These are phyloP conservation scores for Cirrhinus molitorella DNA, from an alignment of 2,797 vertebrate genomes.

Conservation along the genomic window DNA sequence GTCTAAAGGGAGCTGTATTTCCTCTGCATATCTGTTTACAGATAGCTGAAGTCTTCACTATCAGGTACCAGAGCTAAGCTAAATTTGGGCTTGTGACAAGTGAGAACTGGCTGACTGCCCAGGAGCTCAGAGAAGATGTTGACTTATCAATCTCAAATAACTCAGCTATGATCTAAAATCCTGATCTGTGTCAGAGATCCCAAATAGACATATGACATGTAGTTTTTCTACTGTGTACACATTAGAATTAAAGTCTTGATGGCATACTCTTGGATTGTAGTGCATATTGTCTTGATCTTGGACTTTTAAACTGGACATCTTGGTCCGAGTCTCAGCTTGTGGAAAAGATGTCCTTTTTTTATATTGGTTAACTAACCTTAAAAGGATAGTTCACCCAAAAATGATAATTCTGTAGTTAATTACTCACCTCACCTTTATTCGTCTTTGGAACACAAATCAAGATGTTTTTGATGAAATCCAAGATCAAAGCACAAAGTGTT, in stretches of 20 bases:
- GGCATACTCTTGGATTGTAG: not conserved
- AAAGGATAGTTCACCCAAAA: too few species aligned
- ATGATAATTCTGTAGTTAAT: too few species aligned
- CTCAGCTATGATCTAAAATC: conserved; percentile 58
- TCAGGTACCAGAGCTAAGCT: conserved; percentile 55
- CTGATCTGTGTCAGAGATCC: conserved; percentile 34
- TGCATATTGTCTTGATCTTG: not conserved
- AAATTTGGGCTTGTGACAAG: conserved; percentile 57
- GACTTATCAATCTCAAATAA: conserved; percentile 60
- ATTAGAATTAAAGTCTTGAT: not conserved
- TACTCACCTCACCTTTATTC: too few species aligned
- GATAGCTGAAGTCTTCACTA: conserved; percentile 47
- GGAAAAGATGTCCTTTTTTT: not conserved
- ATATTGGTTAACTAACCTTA: not conserved
- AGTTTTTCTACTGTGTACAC: conserved; percentile 1
- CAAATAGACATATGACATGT: conserved; percentile 28
- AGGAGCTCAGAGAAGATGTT: conserved; percentile 40
- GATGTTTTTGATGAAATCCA: too few species aligned
- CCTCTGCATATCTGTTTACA: conserved; percentile 50
- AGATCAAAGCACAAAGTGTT: too few species aligned
- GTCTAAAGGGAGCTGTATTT: conserved; percentile 39
- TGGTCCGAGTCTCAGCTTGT: not conserved
- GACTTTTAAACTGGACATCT: not conserved
- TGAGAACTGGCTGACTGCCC: conserved; percentile 54
- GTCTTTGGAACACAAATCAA: too few species aligned